Evolutionary conservation across 1,140 invertebrate genomes (phyloP).

Genomic region (Temnothorax longispinosus): DNA sequence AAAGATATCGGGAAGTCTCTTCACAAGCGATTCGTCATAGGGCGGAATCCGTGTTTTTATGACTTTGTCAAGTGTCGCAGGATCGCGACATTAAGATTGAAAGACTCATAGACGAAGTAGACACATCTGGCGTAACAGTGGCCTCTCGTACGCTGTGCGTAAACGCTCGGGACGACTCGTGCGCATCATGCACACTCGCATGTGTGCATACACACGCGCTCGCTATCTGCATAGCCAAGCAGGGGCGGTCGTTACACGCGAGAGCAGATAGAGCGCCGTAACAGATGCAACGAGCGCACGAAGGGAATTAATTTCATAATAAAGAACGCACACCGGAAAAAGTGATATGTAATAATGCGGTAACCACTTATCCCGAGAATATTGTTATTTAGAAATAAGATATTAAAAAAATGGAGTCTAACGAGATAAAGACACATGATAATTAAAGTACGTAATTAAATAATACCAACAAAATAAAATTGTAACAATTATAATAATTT

Average conservation of each 20-base stretch:
- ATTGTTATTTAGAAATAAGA: neutral
- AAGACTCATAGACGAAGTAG: conserved; percentile 60
- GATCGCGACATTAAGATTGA: conserved; percentile 39
- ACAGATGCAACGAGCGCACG: neutral
- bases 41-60: neutral
- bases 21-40: no score
- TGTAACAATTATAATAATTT: neutral
- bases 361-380: neutral
- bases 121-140: conserved; percentile 68
- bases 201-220: neutral
- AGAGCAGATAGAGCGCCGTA: conserved; percentile 6
- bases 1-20: neutral
- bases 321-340: neutral
- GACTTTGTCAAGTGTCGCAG: conserved; percentile 46
- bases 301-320: neutral
- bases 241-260: conserved; percentile 1
- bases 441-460: neutral
- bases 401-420: neutral
- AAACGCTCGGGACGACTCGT: conserved; percentile 48
- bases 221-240: conserved; percentile 30
- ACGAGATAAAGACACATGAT: neutral
- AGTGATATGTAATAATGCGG: neutral
- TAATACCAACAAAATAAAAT: neutral
- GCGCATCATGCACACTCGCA: conserved; percentile 36
- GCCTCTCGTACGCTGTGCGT: conserved; percentile 57